phyloP scores from a whole-genome alignment of 2,797 vertebrate genomes.

The Sebastes dallii region DNA sequence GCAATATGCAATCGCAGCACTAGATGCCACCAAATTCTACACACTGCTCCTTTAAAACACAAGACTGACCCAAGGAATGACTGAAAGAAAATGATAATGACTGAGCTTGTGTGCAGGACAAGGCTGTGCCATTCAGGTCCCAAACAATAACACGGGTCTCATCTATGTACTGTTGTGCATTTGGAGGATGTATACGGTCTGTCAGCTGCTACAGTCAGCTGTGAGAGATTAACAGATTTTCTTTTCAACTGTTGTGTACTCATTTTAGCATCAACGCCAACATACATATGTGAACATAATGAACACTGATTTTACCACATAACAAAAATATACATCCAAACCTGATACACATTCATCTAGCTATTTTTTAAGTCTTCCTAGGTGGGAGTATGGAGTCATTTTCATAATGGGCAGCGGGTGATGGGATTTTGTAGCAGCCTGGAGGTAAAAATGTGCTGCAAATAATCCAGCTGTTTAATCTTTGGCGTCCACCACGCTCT shows the following conservation, averaged over 20 bases:
- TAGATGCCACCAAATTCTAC: no score
- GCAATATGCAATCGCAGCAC: accelerated
- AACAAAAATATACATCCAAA: not conserved
- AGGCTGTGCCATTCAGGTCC: not conserved
- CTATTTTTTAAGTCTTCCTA: not conserved
- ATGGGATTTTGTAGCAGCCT: constrained; percentile 16
- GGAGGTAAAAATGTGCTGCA: constrained; percentile 16
- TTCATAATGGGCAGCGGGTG: not conserved
- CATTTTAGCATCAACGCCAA: not conserved
- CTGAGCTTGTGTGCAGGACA: not conserved
- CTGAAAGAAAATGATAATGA: not conserved
- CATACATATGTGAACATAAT: not conserved
- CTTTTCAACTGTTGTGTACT: not conserved
- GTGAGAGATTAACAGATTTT: not conserved
- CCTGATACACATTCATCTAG: not conserved
- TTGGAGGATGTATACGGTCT: not conserved
- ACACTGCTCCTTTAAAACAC: not conserved
- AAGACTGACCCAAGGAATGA: not conserved
- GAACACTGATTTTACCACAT: not conserved
- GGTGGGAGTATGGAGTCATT: constrained; percentile 1
- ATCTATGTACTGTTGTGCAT: not conserved
- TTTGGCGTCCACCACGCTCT: constrained; percentile 10
- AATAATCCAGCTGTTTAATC: constrained; percentile 44
- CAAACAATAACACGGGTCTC: not conserved
- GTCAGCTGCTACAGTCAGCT: not conserved